These are phyloP conservation scores for Crocodylus rhombifer DNA, from an alignment of 2,797 vertebrate species.

Conservation along the genomic window DNA sequence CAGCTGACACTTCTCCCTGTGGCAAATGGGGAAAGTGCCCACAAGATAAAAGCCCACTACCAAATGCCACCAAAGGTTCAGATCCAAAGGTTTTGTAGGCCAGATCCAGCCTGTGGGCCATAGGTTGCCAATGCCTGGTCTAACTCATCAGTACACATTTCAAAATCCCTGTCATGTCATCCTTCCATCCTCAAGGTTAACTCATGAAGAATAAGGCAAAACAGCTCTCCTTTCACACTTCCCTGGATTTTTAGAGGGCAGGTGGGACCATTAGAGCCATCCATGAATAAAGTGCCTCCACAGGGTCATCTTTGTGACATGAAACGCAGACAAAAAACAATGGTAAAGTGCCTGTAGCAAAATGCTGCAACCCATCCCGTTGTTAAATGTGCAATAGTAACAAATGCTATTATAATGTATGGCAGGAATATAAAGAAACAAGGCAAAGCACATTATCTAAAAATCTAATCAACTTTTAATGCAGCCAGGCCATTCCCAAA, in stretches of 20 bases:
- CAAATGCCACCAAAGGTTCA: too few relatives aligned
- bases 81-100: too few relatives aligned
- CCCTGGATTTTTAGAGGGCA: background rate
- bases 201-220: background rate
- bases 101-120: too few relatives aligned
- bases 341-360: background rate
- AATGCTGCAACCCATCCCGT: background rate
- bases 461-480: background rate
- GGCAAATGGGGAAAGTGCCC: too few relatives aligned
- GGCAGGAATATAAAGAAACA: background rate
- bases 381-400: background rate
- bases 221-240: background rate
- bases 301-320: background rate
- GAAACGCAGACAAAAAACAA: background rate
- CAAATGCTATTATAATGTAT: background rate
- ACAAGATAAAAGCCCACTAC: background rate
- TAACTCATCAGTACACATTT: background rate
- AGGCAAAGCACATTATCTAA: rapidly evolving
- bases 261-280: background rate
- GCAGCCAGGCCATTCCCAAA: background rate
- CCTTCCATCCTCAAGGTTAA: background rate
- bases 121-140: too few relatives aligned
- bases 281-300: background rate
- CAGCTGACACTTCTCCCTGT: too few relatives aligned
- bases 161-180: background rate